Percentiles rank a stretch among this genome's conserved stretches.
Conservation (phyloP, 2,113 vertebrate species). For the Fregetta grallaria region DNA sequence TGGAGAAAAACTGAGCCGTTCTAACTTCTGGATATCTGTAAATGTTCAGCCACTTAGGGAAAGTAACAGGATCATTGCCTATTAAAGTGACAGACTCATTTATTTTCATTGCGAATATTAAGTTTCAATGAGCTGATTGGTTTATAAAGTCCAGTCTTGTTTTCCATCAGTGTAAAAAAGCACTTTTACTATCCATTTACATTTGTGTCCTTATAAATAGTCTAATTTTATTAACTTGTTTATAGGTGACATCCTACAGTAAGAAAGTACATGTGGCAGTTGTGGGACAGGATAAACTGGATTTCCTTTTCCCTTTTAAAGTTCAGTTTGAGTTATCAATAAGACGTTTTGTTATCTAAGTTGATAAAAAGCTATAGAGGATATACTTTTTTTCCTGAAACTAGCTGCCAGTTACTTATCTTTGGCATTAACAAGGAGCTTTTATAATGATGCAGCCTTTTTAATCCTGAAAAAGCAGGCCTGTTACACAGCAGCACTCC, state of each 20-base stretch:
- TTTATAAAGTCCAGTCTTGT: not conserved
- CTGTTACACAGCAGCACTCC: not conserved
- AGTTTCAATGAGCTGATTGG: not conserved
- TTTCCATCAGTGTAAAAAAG: not conserved
- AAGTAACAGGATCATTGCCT: not conserved
- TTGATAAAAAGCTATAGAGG: not conserved
- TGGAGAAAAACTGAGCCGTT: not conserved
- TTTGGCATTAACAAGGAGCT: not conserved
- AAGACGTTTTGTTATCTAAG: not conserved
- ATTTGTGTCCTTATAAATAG: not conserved
- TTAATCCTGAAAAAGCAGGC: conserved; percentile 3
- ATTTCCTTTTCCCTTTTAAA: conserved; percentile 30
- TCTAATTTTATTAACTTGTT: not conserved
- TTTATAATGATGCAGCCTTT: conserved; percentile 11
- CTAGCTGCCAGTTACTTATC: not conserved
- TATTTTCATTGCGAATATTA: not conserved
- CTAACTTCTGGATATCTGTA: not conserved
- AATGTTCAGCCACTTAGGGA: not conserved
- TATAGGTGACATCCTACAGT: not conserved
- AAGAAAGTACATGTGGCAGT: not conserved
- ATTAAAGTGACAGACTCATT: not conserved
- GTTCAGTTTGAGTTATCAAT: not conserved
- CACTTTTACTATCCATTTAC: not conserved
- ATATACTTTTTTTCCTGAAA: not conserved
- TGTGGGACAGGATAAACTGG: conserved; percentile 28